Evolutionary conservation across 2,888 invertebrate species (phyloP).

Genomic region (Drosophila emarginata): DNA sequence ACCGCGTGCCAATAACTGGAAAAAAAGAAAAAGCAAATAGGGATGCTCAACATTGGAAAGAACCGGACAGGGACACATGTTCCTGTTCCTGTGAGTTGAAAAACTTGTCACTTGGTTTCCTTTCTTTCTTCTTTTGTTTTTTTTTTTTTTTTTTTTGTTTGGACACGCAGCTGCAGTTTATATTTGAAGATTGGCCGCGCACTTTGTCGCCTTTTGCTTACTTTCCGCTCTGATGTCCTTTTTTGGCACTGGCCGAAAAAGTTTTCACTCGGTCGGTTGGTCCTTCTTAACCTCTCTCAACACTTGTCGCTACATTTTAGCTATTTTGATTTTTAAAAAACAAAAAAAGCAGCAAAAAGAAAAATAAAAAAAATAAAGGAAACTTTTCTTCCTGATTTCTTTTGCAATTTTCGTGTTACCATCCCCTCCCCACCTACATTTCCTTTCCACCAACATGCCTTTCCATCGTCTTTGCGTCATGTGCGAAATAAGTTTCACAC

Average conservation of each 20-base stretch:
- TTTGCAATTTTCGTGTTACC: conserved; percentile 66
- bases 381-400: conserved; percentile 77
- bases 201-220: conserved; percentile 66
- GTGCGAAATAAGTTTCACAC: conserved; percentile 78
- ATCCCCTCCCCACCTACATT: background rate
- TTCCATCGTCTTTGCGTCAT: conserved; percentile 51
- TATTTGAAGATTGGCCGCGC: conserved; percentile 77
- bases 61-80: conserved; percentile 45
- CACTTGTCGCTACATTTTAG: conserved; percentile 78
- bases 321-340: conserved; percentile 75
- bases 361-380: conserved; percentile 30
- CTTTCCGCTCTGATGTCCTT: conserved; percentile 16
- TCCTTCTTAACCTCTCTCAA: conserved; percentile 36
- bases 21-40: conserved; percentile 10
- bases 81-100: conserved; percentile 47
- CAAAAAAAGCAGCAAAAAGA: conserved; percentile 56
- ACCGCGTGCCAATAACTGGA: conserved; percentile 68
- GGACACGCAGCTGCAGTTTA: conserved; percentile 77
- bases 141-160: conserved; percentile 35
- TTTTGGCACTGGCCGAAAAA: conserved; percentile 42
- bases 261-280: conserved; percentile 43
- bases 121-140: background rate
- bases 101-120: conserved; percentile 64
- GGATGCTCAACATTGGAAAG: conserved; percentile 10
- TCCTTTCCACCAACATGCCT: background rate